phyloP scores from a whole-genome alignment of 2,797 vertebrate genomes.

The Brachyalestes nurse region DNA sequence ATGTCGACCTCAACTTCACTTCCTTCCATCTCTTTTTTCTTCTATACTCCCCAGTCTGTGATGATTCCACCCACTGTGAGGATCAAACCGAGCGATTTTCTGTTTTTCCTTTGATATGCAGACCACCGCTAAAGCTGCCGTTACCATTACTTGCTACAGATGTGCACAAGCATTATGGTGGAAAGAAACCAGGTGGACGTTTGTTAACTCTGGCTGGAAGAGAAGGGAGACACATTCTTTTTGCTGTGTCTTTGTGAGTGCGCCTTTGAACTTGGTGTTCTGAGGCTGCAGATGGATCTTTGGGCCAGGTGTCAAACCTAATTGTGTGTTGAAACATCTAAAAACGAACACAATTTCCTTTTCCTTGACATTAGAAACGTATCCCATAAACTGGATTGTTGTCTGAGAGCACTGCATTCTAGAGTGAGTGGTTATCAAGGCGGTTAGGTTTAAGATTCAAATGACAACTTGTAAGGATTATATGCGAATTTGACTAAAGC shows the following conservation, averaged over 20 bases:
- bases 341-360: slow-evolving; percentile 4
- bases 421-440: neutral
- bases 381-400: neutral
- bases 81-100: slow-evolving; percentile 33
- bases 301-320: slow-evolving; percentile 27
- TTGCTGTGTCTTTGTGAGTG: neutral
- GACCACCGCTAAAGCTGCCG: neutral
- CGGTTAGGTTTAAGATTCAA: neutral
- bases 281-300: slow-evolving; percentile 12
- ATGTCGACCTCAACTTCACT: slow-evolving; percentile 4
- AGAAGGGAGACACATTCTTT: neutral
- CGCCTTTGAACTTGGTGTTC: slow-evolving; percentile 19
- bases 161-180: slow-evolving; percentile 8
- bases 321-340: slow-evolving; percentile 2
- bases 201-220: slow-evolving; percentile 23
- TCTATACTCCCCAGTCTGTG: slow-evolving; percentile 11
- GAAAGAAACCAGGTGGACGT: slow-evolving; percentile 41
- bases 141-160: neutral
- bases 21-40: slow-evolving; percentile 6
- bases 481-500: neutral
- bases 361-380: neutral
- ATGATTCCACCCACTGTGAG: slow-evolving; percentile 28
- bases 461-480: neutral
- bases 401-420: neutral
- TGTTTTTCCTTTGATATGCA: slow-evolving; percentile 22